phyloP scores from a whole-genome alignment of 2,888 invertebrate genomes.

The Thumatha senex region DNA sequence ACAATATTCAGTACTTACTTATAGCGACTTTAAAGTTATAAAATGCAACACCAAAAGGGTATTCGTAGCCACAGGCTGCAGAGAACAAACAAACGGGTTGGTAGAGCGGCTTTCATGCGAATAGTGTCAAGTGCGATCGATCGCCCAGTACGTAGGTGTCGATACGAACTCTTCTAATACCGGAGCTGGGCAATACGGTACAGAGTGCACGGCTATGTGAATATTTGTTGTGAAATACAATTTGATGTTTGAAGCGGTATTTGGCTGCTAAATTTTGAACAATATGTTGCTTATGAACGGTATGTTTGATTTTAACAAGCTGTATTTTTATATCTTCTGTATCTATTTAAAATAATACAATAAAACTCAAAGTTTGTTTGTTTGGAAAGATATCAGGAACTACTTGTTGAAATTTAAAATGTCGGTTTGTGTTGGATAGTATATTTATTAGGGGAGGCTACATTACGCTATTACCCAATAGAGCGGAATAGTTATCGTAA shows the following conservation, averaged over 20 bases:
- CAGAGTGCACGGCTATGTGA: not conserved
- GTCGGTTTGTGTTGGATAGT: too few species aligned
- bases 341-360: too few species aligned
- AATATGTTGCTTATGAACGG: not conserved
- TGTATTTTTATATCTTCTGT: too few species aligned
- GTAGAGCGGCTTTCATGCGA: slow-evolving; percentile 33
- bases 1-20: not conserved
- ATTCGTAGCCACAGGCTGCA: not conserved
- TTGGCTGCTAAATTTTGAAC: not conserved
- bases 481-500: too few species aligned
- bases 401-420: too few species aligned
- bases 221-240: not conserved
- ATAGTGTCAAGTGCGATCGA: slow-evolving; percentile 43
- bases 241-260: not conserved
- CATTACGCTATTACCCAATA: too few species aligned
- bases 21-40: slow-evolving; percentile 8
- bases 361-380: too few species aligned
- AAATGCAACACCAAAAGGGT: slow-evolving; percentile 20
- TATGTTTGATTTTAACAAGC: not conserved
- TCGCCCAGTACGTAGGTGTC: slow-evolving; percentile 10
- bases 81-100: slow-evolving; percentile 15
- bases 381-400: too few species aligned
- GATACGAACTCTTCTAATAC: not conserved
- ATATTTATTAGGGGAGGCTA: too few species aligned
- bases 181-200: not conserved